Conservation (phyloP, 2,113 vertebrate genomes). For the Emydocephalus ijimae region DNA sequence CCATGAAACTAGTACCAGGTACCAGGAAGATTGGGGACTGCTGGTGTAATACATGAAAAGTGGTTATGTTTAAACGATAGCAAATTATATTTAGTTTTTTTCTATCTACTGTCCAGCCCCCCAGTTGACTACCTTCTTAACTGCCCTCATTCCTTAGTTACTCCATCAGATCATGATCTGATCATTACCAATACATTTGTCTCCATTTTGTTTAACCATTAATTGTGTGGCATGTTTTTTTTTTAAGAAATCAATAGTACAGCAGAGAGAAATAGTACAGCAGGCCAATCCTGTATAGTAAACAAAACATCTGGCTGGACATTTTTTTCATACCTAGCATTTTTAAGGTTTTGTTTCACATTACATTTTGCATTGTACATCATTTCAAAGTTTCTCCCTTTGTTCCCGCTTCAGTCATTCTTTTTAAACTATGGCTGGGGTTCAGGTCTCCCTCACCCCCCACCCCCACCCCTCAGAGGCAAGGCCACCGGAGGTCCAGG, state of each 20-base stretch:
- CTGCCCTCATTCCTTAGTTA: neutral
- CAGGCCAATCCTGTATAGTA: neutral
- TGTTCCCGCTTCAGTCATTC: neutral
- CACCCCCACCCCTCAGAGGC: neutral
- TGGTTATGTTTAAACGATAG: neutral
- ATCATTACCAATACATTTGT: neutral
- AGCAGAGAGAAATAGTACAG: neutral
- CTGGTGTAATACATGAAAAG: neutral
- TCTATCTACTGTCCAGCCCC: neutral
- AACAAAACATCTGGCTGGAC: neutral
- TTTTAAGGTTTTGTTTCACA: neutral
- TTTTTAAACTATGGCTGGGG: neutral
- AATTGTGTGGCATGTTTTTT: neutral
- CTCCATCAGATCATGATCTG: neutral
- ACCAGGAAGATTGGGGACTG: neutral
- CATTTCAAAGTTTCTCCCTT: neutral
- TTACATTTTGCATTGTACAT: neutral
- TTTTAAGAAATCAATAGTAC: neutral
- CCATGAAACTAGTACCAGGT: neutral
- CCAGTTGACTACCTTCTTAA: neutral
- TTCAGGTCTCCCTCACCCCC: neutral
- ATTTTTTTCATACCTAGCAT: neutral
- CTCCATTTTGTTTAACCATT: neutral
- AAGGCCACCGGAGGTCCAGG: neutral
- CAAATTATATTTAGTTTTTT: neutral